Evolutionary conservation across 2,797 vertebrate species (phyloP).

Genomic region (Zalophus californianus): DNA sequence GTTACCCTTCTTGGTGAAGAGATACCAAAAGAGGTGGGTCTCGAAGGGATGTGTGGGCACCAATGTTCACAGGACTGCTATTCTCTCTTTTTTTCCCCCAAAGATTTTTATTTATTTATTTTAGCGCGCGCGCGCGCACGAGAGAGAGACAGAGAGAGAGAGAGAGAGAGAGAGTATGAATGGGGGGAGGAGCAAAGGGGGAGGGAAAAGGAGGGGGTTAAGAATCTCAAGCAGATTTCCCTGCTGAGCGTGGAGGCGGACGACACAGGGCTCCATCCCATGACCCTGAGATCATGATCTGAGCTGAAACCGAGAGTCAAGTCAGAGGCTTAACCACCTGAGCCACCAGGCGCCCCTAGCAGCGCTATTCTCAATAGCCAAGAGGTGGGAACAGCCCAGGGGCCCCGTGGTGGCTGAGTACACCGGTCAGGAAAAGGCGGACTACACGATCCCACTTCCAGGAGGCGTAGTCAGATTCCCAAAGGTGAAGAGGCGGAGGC

Average conservation of each 20-base stretch:
- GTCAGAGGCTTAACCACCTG: neutral
- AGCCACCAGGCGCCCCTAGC: too few relatives aligned
- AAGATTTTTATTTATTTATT: neutral
- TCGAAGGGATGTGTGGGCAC: fast-evolving
- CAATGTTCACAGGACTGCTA: fast-evolving
- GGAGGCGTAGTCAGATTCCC: fast-evolving
- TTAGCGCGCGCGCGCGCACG: too few relatives aligned
- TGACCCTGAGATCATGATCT: neutral
- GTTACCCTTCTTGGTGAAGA: neutral
- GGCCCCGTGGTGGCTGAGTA: fast-evolving
- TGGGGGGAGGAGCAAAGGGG: neutral
- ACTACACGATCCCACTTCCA: fast-evolving
- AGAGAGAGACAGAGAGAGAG: too few relatives aligned
- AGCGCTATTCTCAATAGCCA: neutral
- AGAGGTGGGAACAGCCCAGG: neutral
- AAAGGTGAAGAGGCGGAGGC: neutral
- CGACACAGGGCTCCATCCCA: too few relatives aligned
- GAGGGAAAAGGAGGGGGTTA: neutral
- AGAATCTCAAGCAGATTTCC: neutral
- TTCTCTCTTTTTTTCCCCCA: neutral
- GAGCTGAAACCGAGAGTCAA: neutral
- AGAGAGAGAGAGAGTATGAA: too few relatives aligned
- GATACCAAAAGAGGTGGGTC: fast-evolving
- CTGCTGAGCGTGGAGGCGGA: neutral
- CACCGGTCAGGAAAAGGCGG: neutral